Evolutionary conservation across 2,113 vertebrate genomes (phyloP).

Genomic region (Myotis yumanensis): DNA sequence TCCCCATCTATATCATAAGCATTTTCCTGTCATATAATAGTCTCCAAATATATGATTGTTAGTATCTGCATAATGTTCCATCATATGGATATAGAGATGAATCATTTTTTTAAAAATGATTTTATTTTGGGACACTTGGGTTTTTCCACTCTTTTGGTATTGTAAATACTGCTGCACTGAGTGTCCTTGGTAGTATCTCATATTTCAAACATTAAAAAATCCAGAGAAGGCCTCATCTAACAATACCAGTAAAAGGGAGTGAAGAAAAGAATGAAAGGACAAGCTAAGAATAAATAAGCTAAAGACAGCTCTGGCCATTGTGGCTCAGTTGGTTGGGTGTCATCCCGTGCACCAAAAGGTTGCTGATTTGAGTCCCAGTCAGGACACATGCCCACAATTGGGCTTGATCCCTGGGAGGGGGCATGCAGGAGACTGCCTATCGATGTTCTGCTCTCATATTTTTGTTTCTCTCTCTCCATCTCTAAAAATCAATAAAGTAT

Average conservation of each 20-base stretch:
- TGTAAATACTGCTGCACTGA: not conserved
- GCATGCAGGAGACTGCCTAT: not conserved
- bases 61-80: not conserved
- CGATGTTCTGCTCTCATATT: not conserved
- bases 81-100: not conserved
- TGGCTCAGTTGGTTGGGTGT: not conserved
- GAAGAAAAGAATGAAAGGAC: not conserved
- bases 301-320: not conserved
- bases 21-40: slow-evolving; percentile 15
- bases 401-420: no score
- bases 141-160: slow-evolving; percentile 14
- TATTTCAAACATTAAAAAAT: slow-evolving; percentile 2
- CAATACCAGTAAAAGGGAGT: not conserved
- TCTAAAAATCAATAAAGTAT: not conserved
- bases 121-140: not conserved
- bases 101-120: not conserved
- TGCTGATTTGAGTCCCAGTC: not conserved
- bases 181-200: not conserved
- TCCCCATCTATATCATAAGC: not conserved
- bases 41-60: not conserved
- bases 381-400: not conserved
- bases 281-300: slow-evolving; percentile 1
- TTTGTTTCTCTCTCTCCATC: not conserved
- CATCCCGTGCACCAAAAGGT: not conserved
- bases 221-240: not conserved